phyloP scores from a whole-genome alignment of 2,797 vertebrate species.

The Squalus acanthias region DNA sequence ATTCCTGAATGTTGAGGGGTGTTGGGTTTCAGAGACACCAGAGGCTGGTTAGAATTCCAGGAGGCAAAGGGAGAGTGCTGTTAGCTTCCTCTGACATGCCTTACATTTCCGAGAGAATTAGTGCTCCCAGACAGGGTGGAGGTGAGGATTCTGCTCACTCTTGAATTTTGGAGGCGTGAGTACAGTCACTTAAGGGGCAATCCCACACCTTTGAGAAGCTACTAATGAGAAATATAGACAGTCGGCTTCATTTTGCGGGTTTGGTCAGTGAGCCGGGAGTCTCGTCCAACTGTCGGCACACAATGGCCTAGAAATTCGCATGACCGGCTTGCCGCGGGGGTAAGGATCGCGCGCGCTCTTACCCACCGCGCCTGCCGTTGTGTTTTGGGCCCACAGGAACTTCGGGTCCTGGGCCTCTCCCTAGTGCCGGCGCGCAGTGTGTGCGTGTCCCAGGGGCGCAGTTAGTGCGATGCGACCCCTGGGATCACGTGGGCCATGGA shows the following conservation, averaged over 20 bases:
- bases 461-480: too few species aligned
- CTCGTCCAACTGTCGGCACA: neutral
- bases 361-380: too few species aligned
- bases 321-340: too few species aligned
- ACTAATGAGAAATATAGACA: neutral
- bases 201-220: neutral
- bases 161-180: neutral
- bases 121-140: neutral
- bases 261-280: neutral
- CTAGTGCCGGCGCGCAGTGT: too few species aligned
- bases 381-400: too few species aligned
- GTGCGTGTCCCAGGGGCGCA: too few species aligned
- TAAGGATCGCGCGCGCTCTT: too few species aligned
- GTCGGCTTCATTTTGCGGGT: too few species aligned
- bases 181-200: neutral
- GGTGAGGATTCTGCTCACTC: neutral
- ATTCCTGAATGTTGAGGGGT: neutral
- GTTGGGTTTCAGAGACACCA: neutral
- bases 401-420: too few species aligned
- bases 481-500: too few species aligned
- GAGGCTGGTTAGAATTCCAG: neutral
- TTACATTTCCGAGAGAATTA: neutral
- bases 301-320: too few species aligned
- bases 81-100: neutral
- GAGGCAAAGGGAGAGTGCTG: neutral